Conservation (phyloP, 2,888 invertebrate genomes). For the Tipula confusa region DNA sequence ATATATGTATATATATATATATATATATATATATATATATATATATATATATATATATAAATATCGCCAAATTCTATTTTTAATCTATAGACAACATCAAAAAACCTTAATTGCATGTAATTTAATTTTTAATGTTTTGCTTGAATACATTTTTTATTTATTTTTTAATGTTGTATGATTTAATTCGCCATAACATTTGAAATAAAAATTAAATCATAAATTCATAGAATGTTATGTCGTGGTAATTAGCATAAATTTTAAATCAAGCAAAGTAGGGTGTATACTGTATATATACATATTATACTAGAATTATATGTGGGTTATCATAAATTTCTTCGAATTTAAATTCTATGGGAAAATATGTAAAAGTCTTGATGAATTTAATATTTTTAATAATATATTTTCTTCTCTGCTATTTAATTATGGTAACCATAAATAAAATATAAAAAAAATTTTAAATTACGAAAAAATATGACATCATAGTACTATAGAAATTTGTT, state of each 20-base stretch:
- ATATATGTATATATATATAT: too few relatives aligned
- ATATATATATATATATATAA: too few relatives aligned
- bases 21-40: too few relatives aligned
- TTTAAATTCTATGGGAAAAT: background rate
- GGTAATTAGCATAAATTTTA: conserved; percentile 25
- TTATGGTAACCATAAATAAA: background rate
- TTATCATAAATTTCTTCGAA: background rate
- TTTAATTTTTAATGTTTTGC: conserved; percentile 20
- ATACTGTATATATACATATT: background rate
- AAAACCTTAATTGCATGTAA: conserved; percentile 9
- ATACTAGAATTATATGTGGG: background rate
- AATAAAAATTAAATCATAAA: background rate
- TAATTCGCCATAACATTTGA: conserved; percentile 12
- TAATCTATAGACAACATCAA: background rate
- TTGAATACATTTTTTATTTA: background rate
- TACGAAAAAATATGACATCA: background rate
- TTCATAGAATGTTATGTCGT: background rate
- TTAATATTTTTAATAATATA: background rate
- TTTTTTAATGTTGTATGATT: background rate
- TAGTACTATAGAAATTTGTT: background rate
- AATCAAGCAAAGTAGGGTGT: background rate
- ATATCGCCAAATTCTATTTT: too few relatives aligned
- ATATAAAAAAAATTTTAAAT: background rate
- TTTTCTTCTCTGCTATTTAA: background rate
- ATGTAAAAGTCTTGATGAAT: background rate